Evolutionary conservation across 2,797 vertebrate genomes (phyloP), one percentile per base, ranked within the genome.

Genomic region (Periophthalmus magnuspinnatus): DNA sequence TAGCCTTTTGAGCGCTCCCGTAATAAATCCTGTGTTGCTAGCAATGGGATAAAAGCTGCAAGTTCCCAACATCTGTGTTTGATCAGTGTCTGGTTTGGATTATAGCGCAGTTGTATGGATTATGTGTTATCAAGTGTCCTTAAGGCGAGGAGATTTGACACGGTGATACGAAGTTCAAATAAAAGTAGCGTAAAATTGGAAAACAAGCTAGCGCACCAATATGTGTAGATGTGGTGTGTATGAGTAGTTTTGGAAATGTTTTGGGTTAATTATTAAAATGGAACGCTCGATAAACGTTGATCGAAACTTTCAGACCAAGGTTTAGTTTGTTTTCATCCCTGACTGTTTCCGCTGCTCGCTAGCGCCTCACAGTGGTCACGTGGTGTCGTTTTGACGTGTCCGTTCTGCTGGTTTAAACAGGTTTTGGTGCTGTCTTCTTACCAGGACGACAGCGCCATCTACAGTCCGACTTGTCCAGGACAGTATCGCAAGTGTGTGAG

Each of bases 1-100:
- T n/a, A 79, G 82, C 84, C 85, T 85, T 84, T 87, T 14, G 67
- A 22, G 0, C 3, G 55, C 63, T 55, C 50, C 45, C 54, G 76
- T 52, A 65, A 56, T 81, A 72, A 75, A 78, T 87, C 69, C 74
- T 60, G 1, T 1, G 67, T 54, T 22, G 45, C 48, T 28, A 17
- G 9, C 24, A 55, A 55, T 24, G 9, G 34, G 9, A 61, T 47
- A 64, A 64, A 67, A 74, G 79, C 64, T 72, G 69, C 38, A 34
- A 62, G 74, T 76, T 77, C 77, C 69, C 60, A 56, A 63, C 69
- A 54, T 72, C 63, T 61, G 56, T 82, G 72, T 47, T 2, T n/a
- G 54, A 67, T 80, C 80, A 69, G 78, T 67, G 68, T 78, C 54
- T 79, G 68, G 68, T 65, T 71, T 65, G 71, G 13, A 64, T 21